phyloP scores from a whole-genome alignment of 2,888 invertebrate species.

The Coecobrya sp. region DNA sequence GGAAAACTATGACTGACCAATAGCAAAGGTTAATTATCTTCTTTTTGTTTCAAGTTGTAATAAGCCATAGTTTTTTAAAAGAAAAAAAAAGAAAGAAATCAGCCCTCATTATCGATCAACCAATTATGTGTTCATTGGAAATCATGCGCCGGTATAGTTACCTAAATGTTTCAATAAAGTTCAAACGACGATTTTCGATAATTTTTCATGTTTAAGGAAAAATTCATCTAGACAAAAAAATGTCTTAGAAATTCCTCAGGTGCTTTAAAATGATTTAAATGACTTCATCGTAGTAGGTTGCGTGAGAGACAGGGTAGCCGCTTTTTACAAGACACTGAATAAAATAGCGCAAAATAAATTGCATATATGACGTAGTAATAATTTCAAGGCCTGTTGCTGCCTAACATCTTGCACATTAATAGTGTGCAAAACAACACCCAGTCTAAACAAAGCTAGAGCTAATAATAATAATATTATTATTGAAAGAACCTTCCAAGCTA shows the following conservation, averaged over 20 bases:
- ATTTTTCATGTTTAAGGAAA: not conserved
- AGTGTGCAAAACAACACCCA: not conserved
- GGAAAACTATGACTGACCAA: conserved; percentile 20
- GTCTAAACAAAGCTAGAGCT: no score
- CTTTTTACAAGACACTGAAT: not conserved
- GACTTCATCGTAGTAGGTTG: not conserved
- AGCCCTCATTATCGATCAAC: not conserved
- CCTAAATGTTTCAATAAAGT: not conserved
- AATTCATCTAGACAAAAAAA: not conserved
- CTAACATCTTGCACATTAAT: conserved; percentile 57
- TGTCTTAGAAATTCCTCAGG: not conserved
- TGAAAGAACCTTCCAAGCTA: not conserved
- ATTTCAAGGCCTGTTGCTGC: conserved; percentile 36
- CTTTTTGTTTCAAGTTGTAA: not conserved
- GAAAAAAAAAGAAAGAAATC: not conserved
- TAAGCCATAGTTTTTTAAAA: not conserved
- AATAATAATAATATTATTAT: no score
- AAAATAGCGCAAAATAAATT: not conserved
- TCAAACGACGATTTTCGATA: not conserved
- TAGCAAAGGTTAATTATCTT: conserved; percentile 47
- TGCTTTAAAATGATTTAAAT: conserved; percentile 15
- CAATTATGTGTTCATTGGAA: conserved; percentile 27
- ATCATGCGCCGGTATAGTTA: not conserved
- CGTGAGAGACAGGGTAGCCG: not conserved
- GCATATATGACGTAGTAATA: not conserved